Conservation (phyloP, 2,888 invertebrate genomes). For the Rutpela maculata region DNA sequence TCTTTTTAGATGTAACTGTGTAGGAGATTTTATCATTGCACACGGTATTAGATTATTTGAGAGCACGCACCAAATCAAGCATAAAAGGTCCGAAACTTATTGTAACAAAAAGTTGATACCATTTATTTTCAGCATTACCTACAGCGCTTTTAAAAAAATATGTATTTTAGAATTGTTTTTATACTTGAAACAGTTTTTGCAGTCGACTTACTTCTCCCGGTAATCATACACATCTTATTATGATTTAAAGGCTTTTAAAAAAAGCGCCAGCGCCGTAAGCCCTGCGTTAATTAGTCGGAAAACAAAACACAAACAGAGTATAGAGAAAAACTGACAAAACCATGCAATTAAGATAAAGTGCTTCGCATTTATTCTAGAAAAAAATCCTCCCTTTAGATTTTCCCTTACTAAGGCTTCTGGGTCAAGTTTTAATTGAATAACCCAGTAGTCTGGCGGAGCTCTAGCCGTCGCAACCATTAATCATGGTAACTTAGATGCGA, state of each 20-base stretch:
- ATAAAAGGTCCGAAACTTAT: too few species aligned
- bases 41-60: too few species aligned
- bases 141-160: too few species aligned
- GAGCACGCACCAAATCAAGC: too few species aligned
- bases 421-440: constrained; percentile 60
- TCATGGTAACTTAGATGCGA: constrained; percentile 28
- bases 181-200: neutral
- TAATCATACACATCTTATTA: constrained; percentile 31
- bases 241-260: constrained; percentile 15
- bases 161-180: neutral
- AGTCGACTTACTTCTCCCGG: neutral
- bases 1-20: too few species aligned
- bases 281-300: constrained; percentile 41
- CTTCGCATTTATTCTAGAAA: constrained; percentile 53
- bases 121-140: neutral
- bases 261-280: constrained; percentile 8
- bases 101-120: too few species aligned
- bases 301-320: constrained; percentile 41
- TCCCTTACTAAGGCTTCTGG: constrained; percentile 55
- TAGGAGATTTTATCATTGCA: too few species aligned
- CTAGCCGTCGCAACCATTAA: constrained; percentile 26
- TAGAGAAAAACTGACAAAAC: constrained; percentile 56
- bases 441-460: constrained; percentile 41
- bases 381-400: constrained; percentile 48
- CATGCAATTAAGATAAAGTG: constrained; percentile 60